Evolutionary conservation across 2,113 vertebrate species (phyloP), one percentile per base, ranked within the genome.

Genomic region (Peucedramus taeniatus): DNA sequence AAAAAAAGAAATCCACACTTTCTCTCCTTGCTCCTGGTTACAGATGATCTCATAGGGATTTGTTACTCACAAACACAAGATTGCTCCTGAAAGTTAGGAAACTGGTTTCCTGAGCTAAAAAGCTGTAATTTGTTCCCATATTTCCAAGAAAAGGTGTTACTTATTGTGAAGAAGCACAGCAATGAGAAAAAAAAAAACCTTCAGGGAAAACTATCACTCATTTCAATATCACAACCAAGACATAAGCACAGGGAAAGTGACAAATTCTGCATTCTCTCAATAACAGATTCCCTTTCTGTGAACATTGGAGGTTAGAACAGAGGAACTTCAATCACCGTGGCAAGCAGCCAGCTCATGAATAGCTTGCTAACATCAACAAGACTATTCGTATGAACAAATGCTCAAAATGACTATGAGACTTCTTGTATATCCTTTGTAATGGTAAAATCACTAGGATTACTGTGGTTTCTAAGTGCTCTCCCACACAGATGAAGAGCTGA

Each of bases 161-260:
- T 92, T 66, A 49, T 31, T 87, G 83, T 56, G 60, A 95, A 81
- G 30, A 71, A 83, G 57, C 92, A 75, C 27, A 64, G 92, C 72
- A 84, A 92, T 8, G 60, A 64, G 86, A 95, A 86, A 89, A 83
- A 94, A 86, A 85, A 64, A 85, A 94, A 54, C 44, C 76, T 82
- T 70, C 35, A 69, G 83, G 83, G 88, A 84, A 70, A 88, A 54
- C 40, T 15, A 70, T 79, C 45, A 49, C 83, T 94, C 92, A 96
- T 93, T 97, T 97, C 92, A 96, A 93, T 90, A 96, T 97, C 96
- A 96, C 87, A 97, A 95, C 89, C 88, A 40, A 71, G 86, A 93
- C 79, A 81, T 7, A 77, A 90, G 89, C 83, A 71, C 20, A 74
- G 83, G 83, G 88, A 86, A 92, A 96, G 95, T 94, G 96, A 88